Evolutionary conservation across 2,113 vertebrate genomes (phyloP).

Genomic region (Ciconia stormi): DNA sequence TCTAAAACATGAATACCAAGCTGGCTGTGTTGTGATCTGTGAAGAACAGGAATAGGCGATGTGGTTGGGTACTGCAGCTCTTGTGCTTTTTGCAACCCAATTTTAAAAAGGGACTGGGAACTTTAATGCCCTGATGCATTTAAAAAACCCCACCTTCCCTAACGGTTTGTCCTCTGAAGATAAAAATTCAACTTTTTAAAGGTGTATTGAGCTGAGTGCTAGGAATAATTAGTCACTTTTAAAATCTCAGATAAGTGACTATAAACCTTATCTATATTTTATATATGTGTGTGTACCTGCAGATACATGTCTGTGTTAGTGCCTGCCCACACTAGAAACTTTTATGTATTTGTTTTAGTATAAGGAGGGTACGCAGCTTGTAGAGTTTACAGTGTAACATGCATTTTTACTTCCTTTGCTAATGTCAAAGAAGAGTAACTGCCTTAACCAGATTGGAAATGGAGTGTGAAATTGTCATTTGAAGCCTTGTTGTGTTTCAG

Average conservation of each 20-base stretch:
- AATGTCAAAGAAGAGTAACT: background rate
- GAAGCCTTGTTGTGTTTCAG: background rate
- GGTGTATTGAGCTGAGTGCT: rapidly evolving
- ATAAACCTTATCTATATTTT: background rate
- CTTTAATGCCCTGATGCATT: background rate
- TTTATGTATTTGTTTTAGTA: background rate
- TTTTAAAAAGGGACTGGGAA: background rate
- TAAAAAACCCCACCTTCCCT: background rate
- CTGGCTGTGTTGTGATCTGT: background rate
- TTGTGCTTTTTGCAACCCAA: background rate
- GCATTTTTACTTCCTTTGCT: background rate
- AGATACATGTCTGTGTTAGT: background rate
- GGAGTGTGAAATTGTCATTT: background rate
- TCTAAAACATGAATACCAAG: background rate
- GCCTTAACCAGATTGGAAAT: background rate
- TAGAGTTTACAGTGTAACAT: background rate
- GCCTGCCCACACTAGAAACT: background rate
- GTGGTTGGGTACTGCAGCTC: background rate
- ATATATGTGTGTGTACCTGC: background rate
- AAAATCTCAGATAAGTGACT: background rate
- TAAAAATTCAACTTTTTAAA: background rate
- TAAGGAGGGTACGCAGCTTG: background rate
- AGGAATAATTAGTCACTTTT: background rate
- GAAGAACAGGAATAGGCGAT: background rate
- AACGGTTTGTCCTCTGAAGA: background rate